phyloP scores from a whole-genome alignment of 2,797 vertebrate species.

The Eremophila alpestris region DNA sequence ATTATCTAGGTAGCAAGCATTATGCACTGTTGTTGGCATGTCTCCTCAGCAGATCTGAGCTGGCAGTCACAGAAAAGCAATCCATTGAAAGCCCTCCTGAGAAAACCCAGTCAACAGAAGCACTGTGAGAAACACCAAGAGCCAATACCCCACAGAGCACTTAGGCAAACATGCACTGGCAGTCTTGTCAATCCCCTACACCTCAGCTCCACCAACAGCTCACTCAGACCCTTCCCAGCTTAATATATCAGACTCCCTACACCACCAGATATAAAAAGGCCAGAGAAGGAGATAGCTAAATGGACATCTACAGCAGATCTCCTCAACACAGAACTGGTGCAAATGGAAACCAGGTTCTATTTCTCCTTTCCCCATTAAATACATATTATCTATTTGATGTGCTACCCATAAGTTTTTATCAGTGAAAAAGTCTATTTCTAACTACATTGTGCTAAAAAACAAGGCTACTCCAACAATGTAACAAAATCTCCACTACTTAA shows the following conservation, averaged over 20 bases:
- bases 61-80: background rate
- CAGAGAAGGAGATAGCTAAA: background rate
- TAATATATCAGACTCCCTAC: rapidly evolving
- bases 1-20: background rate
- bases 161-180: rapidly evolving
- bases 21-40: background rate
- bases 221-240: background rate
- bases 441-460: background rate
- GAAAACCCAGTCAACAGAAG: background rate
- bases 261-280: background rate
- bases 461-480: background rate
- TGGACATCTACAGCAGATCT: background rate
- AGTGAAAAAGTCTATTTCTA: background rate
- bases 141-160: background rate
- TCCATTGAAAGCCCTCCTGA: background rate
- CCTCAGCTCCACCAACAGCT: background rate
- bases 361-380: background rate
- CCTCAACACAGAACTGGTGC: background rate
- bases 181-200: background rate
- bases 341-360: background rate
- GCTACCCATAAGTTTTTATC: background rate
- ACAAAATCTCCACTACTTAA: background rate
- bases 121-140: rapidly evolving
- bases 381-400: background rate
- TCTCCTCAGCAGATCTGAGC: background rate